Base-by-base conservation (phyloP, 2,888 invertebrate species). In the Balanococcus diminutus region DNA sequence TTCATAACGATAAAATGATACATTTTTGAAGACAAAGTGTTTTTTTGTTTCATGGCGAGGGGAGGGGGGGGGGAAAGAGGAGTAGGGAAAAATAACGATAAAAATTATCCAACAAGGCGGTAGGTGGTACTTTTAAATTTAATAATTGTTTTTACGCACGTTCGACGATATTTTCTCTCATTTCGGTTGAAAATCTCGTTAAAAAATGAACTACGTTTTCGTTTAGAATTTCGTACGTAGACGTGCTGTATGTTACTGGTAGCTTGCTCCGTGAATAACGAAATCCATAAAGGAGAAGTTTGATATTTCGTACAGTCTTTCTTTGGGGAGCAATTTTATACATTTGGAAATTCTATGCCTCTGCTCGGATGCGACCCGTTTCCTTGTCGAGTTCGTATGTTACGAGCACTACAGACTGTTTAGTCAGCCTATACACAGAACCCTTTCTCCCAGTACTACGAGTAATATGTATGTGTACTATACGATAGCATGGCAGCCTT, bases 101-200 rank as follows among this genome's bases (percentile, higher is more conserved):
- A 75, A 75, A 75, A 75, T 75, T 75, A 75, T 75, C 75, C 75
- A 75, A 75, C 75, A 32, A 75, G 14, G 28, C 67, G n/a, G n/a
- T n/a, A n/a, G n/a, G n/a, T n/a, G n/a, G n/a, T 16, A 32, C 32
- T 75, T 32, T 75, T 32, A 32, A 75, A n/a, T 75, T 75, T n/a
- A 75, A 32, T 75, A 75, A 75, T 75, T 75, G 75, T 32, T 32
- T 75, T 32, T 25, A 32, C 75, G 75, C 75, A 75, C 31, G 31
- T 75, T 32, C 75, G 31, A 75, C 25, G 32, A 32, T 32, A 67
- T 75, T 75, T 75, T 75, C 75, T 32, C 75, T 32, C 75, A n/a
- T 67, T 31, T 32, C 32, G 75, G n/a, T 32, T 31, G 75, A n/a
- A 75, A 75, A 75, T 32, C 32, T 75, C 75, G 75, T 75, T 75